phyloP scores from a whole-genome alignment of 2,797 vertebrate species.

The Threskiornis aethiopicus region DNA sequence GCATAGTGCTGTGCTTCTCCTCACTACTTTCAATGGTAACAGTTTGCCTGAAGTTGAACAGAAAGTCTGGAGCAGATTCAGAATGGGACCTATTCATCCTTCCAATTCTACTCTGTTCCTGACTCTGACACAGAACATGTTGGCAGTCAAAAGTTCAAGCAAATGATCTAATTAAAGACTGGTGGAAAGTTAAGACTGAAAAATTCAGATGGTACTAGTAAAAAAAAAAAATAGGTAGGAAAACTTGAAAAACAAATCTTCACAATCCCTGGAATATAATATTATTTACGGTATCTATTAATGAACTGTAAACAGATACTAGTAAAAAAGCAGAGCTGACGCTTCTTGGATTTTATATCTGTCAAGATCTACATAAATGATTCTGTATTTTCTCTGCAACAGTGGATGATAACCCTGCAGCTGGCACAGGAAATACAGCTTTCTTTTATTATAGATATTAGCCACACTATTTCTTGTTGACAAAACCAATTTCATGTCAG shows the following conservation, averaged over 20 bases:
- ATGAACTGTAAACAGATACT: background rate
- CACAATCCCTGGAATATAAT: background rate
- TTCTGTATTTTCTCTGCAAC: background rate
- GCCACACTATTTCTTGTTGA: background rate
- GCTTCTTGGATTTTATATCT: background rate
- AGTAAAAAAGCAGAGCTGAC: background rate
- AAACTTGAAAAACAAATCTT: background rate
- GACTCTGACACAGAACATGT: background rate
- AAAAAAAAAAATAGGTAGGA: background rate
- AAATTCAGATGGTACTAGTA: background rate
- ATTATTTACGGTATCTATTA: background rate
- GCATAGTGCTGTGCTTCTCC: rapidly evolving
- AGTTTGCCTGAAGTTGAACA: background rate
- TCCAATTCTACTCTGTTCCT: background rate
- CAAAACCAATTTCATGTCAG: background rate
- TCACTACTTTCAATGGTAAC: background rate
- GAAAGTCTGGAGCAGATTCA: background rate
- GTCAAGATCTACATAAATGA: background rate
- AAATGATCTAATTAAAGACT: background rate
- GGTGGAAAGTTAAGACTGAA: background rate
- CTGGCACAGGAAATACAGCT: background rate
- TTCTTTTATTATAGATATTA: background rate
- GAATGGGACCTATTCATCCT: background rate
- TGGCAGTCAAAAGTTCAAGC: background rate
- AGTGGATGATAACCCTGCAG: background rate